These are phyloP conservation scores for Lampris incognitus DNA, from an alignment of 2,113 vertebrate species.

Conservation along the genomic window DNA sequence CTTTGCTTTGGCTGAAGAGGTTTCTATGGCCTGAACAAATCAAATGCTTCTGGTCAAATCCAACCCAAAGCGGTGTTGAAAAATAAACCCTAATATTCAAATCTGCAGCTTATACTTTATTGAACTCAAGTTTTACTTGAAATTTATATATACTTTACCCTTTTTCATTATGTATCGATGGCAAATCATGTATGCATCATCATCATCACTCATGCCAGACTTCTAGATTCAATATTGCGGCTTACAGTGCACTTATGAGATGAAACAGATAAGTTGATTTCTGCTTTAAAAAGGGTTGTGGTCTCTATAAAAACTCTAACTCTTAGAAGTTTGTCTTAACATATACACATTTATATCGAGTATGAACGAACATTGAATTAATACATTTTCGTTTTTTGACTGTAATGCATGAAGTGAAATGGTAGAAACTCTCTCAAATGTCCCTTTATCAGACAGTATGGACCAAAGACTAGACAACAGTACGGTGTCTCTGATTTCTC, in stretches of 20 bases:
- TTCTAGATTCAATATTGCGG: background rate
- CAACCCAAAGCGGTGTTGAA: background rate
- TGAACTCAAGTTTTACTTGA: no score
- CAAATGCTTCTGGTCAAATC: background rate
- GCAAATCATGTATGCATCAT: no score
- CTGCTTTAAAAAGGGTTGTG: no score
- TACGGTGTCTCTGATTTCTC: background rate
- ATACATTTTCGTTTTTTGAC: no score
- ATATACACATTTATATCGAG: no score
- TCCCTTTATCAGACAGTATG: slow-evolving; percentile 39
- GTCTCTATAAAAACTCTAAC: no score
- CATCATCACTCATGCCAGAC: background rate
- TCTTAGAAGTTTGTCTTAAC: no score
- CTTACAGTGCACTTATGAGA: no score
- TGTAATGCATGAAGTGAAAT: no score
- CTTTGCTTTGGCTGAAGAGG: background rate
- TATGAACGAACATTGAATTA: no score
- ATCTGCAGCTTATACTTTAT: background rate
- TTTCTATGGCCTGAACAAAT: slow-evolving; percentile 1
- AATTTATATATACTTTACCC: background rate
- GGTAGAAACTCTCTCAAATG: background rate
- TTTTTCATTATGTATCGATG: background rate
- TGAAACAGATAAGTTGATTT: no score
- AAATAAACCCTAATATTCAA: background rate
- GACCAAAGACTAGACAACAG: slow-evolving; percentile 35